These are phyloP conservation scores for Drosophila oshimai DNA, from an alignment of 1,140 invertebrate genomes.

Conservation along the genomic window DNA sequence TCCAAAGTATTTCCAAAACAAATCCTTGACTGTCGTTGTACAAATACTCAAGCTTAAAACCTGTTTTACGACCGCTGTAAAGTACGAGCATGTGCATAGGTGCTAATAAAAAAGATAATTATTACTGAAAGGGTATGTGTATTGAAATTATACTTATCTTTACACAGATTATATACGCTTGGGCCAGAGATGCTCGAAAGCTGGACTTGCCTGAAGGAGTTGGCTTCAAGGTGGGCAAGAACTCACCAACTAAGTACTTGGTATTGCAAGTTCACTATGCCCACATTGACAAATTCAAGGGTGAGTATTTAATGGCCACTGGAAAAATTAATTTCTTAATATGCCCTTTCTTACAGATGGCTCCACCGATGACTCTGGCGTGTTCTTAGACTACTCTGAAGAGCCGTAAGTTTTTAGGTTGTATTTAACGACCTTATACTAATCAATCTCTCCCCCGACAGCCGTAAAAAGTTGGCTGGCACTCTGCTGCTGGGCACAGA, in stretches of 20 bases:
- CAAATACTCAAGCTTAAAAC: too few species aligned
- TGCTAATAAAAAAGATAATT: background rate
- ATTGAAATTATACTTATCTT: background rate
- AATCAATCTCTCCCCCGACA: constrained; percentile 56
- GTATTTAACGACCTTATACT: background rate
- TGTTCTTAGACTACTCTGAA: constrained; percentile 90
- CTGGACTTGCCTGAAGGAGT: constrained; percentile 93
- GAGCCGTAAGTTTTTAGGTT: constrained; percentile 85
- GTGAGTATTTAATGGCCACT: constrained; percentile 77
- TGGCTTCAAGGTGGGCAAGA: constrained; percentile 90
- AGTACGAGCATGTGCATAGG: background rate
- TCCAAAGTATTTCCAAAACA: too few species aligned
- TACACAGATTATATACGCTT: constrained; percentile 95
- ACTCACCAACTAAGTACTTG: constrained; percentile 89
- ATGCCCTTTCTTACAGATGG: constrained; percentile 85
- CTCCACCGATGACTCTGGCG: constrained; percentile 91
- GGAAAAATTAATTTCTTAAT: background rate
- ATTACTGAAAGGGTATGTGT: background rate
- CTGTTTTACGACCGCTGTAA: background rate
- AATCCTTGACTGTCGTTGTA: too few species aligned
- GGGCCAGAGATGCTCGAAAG: constrained; percentile 96
- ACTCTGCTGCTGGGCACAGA: constrained; percentile 93
- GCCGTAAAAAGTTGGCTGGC: constrained; percentile 91
- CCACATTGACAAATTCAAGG: constrained; percentile 87
- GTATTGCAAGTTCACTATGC: constrained; percentile 98